phyloP scores from a whole-genome alignment of 2,888 invertebrate species.

The Brenthis hecate region DNA sequence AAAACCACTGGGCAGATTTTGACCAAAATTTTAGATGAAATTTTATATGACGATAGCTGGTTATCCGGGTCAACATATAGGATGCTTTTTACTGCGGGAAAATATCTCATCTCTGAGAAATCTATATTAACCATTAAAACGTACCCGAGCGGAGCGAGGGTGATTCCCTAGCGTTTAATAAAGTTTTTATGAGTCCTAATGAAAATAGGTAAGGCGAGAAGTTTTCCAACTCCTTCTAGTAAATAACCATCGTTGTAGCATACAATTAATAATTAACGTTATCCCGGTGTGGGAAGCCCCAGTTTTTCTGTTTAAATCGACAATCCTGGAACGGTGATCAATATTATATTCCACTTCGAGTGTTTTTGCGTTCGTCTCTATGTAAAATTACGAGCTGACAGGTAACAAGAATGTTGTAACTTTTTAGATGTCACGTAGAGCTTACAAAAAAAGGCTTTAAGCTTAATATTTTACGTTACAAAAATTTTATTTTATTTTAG shows the following conservation, averaged over 20 bases:
- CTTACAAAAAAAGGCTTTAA: neutral
- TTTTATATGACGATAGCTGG: no score
- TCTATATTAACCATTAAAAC: no score
- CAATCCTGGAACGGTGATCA: conserved; percentile 63
- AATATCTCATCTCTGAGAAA: no score
- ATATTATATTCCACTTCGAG: conserved; percentile 54
- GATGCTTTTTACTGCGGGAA: no score
- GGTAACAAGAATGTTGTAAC: neutral
- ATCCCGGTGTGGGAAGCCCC: conserved; percentile 51
- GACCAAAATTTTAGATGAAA: no score
- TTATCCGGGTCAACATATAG: no score
- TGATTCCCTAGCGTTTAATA: no score
- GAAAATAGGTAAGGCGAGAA: no score
- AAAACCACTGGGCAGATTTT: no score
- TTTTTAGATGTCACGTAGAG: neutral
- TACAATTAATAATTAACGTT: conserved; percentile 68
- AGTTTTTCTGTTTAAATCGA: conserved; percentile 56
- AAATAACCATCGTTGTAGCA: conserved; percentile 35
- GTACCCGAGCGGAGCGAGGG: no score
- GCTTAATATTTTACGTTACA: neutral
- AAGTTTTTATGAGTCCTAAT: no score
- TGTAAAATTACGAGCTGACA: conserved; percentile 19
- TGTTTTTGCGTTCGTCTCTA: conserved; percentile 30
- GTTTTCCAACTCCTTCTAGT: conserved; percentile 42
- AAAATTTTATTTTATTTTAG: no score